Evolutionary conservation across 2,113 vertebrate genomes (phyloP), one percentile per base, ranked within the genome.

Genomic region (Eidolon helvum): DNA sequence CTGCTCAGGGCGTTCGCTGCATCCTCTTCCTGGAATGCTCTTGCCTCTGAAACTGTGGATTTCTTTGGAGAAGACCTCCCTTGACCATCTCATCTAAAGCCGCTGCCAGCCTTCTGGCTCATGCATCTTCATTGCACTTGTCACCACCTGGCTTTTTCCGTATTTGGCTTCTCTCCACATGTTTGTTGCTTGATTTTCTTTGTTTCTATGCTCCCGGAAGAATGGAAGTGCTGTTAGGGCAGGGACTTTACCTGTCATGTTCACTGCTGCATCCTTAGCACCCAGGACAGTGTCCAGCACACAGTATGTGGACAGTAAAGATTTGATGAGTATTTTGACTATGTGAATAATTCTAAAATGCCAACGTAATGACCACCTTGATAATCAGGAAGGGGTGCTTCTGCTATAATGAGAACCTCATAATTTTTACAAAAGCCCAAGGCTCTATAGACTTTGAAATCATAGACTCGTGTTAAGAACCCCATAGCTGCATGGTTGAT

Each of bases 31-130:
- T 26, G 18, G 43, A 68, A 48, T 1, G 21, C 26, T 10, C 0
- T 48, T 92, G 38, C 18, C 5, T 22, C 6, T 9, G 38, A 72
- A 75, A 55, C 33, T 48, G 3, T 48, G 61, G 40, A 15, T n/a
- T 12, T 45, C 65, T 57, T 21, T 55, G 0, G 3, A 22, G 4
- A 57, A 30, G 59, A 63, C 12, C 28, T 30, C 12, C 40, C 26
- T 16, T 61, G 61, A 22, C 16, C 7, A 0, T 9, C 84, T 50
- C 0, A 0, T 40, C n/a, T 43, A 26, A 57, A 45, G 38, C 15
- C n/a, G 48, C 45, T 0, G 0, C 45, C 48, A 6, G 14, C 21
- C 7, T 26, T 66, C 28, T 43, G 79, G n/a, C 11, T 12, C 40
- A 22, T 4, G 6, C 45, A 24, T 53, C 21, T 78, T 90, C 33